These are phyloP conservation scores for Platanista minor DNA, from an alignment of 2,113 vertebrate species.

Conservation along the genomic window DNA sequence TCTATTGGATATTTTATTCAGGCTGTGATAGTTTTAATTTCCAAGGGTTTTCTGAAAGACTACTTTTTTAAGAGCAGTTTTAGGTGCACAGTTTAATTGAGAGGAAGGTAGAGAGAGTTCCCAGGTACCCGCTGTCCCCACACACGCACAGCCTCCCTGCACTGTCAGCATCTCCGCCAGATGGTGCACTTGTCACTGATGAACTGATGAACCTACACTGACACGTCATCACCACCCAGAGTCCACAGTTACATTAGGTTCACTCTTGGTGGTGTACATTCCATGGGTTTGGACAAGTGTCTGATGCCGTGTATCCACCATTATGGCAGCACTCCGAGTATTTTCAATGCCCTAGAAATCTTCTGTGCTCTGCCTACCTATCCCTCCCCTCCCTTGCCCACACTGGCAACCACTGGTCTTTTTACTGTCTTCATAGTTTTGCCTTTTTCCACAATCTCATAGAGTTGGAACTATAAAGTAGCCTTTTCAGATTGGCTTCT, in stretches of 20 bases:
- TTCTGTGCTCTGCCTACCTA: background rate
- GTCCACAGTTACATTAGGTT: background rate
- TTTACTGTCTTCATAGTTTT: background rate
- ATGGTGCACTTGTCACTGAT: too few species aligned
- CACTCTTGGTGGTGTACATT: background rate
- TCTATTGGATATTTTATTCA: background rate
- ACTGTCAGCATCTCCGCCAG: too few species aligned
- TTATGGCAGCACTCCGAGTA: background rate
- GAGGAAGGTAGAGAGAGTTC: too few species aligned
- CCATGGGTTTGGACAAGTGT: background rate
- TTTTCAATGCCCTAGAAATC: background rate
- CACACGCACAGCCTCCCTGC: too few species aligned
- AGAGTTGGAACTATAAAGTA: background rate
- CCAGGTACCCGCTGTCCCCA: too few species aligned
- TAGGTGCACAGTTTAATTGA: too few species aligned
- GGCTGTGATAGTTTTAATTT: background rate
- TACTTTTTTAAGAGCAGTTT: too few species aligned
- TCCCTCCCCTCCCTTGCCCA: background rate
- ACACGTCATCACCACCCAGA: too few species aligned
- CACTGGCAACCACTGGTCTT: background rate
- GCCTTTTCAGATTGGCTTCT: too few species aligned
- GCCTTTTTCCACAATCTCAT: background rate
- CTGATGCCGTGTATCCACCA: background rate
- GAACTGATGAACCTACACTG: too few species aligned
- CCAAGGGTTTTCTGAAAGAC: too few species aligned